Base-by-base conservation (phyloP, 2,113 vertebrate genomes). In the Trogon melanurus region DNA sequence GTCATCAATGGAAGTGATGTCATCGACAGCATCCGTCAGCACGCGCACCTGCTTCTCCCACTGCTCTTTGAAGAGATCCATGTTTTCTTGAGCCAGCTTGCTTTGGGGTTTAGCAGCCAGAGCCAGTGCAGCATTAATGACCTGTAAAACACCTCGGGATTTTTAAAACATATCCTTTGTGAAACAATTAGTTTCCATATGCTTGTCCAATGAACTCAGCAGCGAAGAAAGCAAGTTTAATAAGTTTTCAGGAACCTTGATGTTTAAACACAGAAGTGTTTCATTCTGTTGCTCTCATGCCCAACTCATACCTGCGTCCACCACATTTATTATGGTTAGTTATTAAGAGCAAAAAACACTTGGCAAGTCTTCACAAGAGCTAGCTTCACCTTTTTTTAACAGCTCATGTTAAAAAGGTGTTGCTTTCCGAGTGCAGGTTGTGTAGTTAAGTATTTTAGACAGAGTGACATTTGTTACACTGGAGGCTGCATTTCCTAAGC, bases 1-100 rank as follows among this genome's bases (percentile, higher is more conserved):
- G 98, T 99, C 99, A 75, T 99, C 99, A 58, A 99, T 99, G 95
- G 99, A 99, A 57, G 99, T 99, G 94, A 99, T 99, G 98, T 99
- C 99, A 96, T 99, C 99, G 1, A 99, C 99, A 34, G 99, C 99
- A 66, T 99, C 99, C 0, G 99, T 99, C 93, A 99, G 98, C 88
- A 99, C 98, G 0, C 99, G 99, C 56, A 99, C 99, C 93, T 99
- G 99, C 97, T 98, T 99, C 98, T 99, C 99, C 99, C 99, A 99
- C 82, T 99, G 98, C 80, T 99, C 99, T 96, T 99, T 99, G 97
- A 99, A 99, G 92, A 99, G 97, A 95, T 99, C 99, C 99, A 99
- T 99, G 97, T 99, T 99, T 92, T 99, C 99, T 74, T 99, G 99
- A 83, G 99, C 99, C 97, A 99, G 98, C 94, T 99, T 99, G 98